A percentile compares a stretch with the other conserved stretches of the same genome.
These are phyloP conservation scores for Hystrix brachyura DNA, from an alignment of 2,113 vertebrate species.

Conservation along the genomic window DNA sequence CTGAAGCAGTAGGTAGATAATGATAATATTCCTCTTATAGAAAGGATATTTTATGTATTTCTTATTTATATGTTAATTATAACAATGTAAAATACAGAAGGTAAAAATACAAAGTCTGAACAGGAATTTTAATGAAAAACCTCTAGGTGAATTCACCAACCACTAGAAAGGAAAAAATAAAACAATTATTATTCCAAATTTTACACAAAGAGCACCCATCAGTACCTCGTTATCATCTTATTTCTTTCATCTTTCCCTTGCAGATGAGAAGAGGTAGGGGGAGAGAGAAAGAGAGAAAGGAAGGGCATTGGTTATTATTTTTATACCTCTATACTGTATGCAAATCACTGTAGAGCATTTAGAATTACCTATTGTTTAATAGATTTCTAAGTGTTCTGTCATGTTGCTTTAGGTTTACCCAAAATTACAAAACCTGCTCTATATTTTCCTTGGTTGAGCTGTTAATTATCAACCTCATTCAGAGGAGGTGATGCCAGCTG, in stretches of 20 bases:
- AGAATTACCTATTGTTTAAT: neutral
- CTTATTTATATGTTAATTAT: neutral
- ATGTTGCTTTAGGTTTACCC: neutral
- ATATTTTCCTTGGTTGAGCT: neutral
- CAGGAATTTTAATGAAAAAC: constrained; percentile 36
- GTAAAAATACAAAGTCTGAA: constrained; percentile 37
- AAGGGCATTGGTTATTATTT: neutral
- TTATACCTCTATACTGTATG: neutral
- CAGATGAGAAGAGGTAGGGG: neutral
- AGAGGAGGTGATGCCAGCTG: neutral
- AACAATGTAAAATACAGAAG: neutral
- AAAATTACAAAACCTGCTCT: neutral
- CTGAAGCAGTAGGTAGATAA: neutral
- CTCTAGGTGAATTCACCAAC: neutral
- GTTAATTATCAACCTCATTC: neutral
- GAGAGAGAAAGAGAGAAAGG: neutral
- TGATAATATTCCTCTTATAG: neutral
- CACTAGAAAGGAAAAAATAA: constrained; percentile 47
- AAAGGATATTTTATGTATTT: constrained; percentile 47
- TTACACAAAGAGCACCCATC: neutral
- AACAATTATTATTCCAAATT: neutral
- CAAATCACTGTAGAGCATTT: neutral
- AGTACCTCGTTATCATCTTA: constrained; percentile 24
- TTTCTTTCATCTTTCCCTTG: neutral
- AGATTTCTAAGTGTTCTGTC: neutral